Conservation (phyloP, 2,797 vertebrate species). For the Argentina silus region DNA sequence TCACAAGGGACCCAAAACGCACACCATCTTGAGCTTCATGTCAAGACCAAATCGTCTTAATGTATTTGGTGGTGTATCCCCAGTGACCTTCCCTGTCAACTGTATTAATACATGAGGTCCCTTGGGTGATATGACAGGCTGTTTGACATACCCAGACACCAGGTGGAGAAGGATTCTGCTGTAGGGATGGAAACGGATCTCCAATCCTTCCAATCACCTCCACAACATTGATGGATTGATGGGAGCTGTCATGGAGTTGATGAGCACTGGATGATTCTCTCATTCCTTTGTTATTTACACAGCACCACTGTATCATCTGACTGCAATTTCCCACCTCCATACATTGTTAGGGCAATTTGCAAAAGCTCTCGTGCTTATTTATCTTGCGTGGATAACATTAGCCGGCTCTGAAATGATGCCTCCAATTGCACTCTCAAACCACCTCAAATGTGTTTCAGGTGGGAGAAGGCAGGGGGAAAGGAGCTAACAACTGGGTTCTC, state of each 20-base stretch:
- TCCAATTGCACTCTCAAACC: slow-evolving; percentile 50
- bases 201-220: slow-evolving; percentile 70
- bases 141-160: slow-evolving; percentile 60
- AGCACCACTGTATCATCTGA: slow-evolving; percentile 66
- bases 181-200: slow-evolving; percentile 62
- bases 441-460: slow-evolving; percentile 72
- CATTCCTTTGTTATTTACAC: slow-evolving; percentile 68
- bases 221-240: slow-evolving; percentile 71
- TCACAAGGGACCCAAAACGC: background rate
- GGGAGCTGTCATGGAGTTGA: slow-evolving; percentile 68
- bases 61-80: slow-evolving; percentile 25
- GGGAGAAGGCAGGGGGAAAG: slow-evolving; percentile 47
- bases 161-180: slow-evolving; percentile 66
- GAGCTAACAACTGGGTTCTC: slow-evolving; percentile 44
- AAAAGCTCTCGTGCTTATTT: slow-evolving; percentile 65
- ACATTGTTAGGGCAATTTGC: slow-evolving; percentile 74
- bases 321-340: slow-evolving; percentile 70
- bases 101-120: slow-evolving; percentile 45
- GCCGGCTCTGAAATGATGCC: slow-evolving; percentile 47
- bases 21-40: slow-evolving; percentile 26
- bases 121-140: slow-evolving; percentile 50
- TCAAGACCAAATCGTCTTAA: slow-evolving; percentile 29
- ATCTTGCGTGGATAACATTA: slow-evolving; percentile 58
- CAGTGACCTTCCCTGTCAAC: slow-evolving; percentile 61
- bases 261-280: slow-evolving; percentile 58